These are phyloP conservation scores for Philopotamus ludificatus DNA, from an alignment of 1,140 invertebrate genomes.

Conservation along the genomic window DNA sequence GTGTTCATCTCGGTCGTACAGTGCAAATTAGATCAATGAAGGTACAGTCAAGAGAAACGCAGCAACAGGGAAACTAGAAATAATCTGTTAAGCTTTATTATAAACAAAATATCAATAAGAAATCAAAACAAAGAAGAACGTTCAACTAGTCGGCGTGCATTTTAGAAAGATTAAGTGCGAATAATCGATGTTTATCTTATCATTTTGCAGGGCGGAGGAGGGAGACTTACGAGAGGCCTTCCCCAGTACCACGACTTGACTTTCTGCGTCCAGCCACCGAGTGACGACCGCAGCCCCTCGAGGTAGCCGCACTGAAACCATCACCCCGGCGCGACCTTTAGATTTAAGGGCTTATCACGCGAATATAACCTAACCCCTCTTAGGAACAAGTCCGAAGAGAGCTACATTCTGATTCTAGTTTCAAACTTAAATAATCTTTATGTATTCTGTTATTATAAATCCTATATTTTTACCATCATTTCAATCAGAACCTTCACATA, in stretches of 20 bases:
- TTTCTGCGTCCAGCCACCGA: constrained; percentile 89
- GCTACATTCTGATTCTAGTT: not conserved
- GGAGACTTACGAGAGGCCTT: constrained; percentile 87
- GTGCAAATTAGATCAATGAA: constrained; percentile 12
- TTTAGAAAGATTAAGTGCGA: constrained; percentile 39
- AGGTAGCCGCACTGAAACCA: constrained; percentile 82
- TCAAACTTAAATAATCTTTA: not conserved
- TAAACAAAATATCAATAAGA: not conserved
- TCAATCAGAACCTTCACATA: no score
- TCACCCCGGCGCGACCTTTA: constrained; percentile 44
- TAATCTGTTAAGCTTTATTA: not conserved
- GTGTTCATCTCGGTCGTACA: constrained; percentile 2
- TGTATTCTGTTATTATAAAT: not conserved
- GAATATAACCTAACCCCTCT: not conserved
- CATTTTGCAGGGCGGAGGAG: constrained; percentile 23
- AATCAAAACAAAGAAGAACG: constrained; percentile 21
- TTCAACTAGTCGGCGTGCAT: constrained; percentile 42
- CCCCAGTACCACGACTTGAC: constrained; percentile 94
- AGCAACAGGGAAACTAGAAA: not conserved
- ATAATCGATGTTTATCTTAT: constrained; percentile 25
- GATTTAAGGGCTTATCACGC: constrained; percentile 4
- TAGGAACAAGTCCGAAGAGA: not conserved
- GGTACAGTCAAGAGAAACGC: constrained; percentile 1
- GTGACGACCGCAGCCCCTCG: constrained; percentile 84
- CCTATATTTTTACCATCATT: not conserved